These are phyloP conservation scores for Garrulus glandarius DNA, from an alignment of 2,797 vertebrate genomes.

Conservation along the genomic window DNA sequence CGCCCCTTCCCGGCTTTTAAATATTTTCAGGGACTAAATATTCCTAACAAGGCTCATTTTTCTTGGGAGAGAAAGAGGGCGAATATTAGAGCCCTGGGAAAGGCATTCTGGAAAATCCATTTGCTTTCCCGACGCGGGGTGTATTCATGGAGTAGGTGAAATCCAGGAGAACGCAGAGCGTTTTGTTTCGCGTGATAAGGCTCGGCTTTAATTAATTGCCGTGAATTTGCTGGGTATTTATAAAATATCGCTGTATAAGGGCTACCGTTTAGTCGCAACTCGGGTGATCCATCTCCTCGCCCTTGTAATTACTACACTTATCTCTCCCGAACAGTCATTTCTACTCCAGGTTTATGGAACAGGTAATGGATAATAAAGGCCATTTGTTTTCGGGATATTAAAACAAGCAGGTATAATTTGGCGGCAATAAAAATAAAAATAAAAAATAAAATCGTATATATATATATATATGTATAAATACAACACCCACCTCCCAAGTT, in stretches of 20 bases:
- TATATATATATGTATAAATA: background rate
- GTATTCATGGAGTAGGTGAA: slow-evolving; percentile 18
- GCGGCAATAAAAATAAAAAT: slow-evolving; percentile 20
- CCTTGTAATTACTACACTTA: slow-evolving; percentile 64
- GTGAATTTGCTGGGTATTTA: slow-evolving; percentile 52
- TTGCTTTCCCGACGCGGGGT: slow-evolving; percentile 28
- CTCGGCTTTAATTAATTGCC: slow-evolving; percentile 45
- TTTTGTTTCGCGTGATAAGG: slow-evolving; percentile 54
- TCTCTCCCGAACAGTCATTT: slow-evolving; percentile 55
- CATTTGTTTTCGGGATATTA: slow-evolving; percentile 42
- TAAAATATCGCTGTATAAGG: slow-evolving; percentile 49
- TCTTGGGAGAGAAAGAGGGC: background rate
- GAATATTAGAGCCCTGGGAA: slow-evolving; percentile 64
- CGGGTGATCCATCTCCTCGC: slow-evolving; percentile 44
- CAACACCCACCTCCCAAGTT: background rate
- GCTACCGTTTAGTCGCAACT: slow-evolving; percentile 45
- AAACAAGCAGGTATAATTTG: slow-evolving; percentile 31
- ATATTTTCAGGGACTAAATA: slow-evolving; percentile 34
- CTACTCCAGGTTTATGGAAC: slow-evolving; percentile 18
- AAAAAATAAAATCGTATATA: background rate
- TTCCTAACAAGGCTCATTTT: slow-evolving; percentile 34
- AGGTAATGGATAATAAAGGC: slow-evolving; percentile 48
- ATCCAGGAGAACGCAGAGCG: slow-evolving; percentile 6
- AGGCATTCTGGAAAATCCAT: slow-evolving; percentile 53
- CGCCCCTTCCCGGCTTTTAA: background rate